Conservation (phyloP, 2,113 vertebrate genomes). For the Brachirus orientalis region DNA sequence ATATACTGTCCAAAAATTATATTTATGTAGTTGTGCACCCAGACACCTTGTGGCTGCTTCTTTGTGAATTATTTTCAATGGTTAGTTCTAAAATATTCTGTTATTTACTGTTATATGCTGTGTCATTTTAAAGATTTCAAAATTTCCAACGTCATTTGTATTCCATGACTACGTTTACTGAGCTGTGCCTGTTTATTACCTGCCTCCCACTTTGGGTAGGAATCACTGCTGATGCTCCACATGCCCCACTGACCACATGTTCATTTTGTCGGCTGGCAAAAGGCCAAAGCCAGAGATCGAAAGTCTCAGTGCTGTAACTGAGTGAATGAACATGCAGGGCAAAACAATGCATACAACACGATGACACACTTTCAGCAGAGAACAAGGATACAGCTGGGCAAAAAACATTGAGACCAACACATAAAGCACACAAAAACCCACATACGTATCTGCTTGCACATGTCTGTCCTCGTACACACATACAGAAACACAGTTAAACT, state of each 20-base stretch:
- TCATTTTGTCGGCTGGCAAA: conserved; percentile 54
- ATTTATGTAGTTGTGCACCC: no score
- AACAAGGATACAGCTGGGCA: not conserved
- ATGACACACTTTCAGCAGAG: not conserved
- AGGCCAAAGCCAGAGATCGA: conserved; percentile 51
- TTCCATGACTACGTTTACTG: not conserved
- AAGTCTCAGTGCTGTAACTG: no score
- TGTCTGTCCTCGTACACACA: conserved; percentile 10
- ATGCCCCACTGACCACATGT: conserved; percentile 30
- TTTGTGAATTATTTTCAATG: no score
- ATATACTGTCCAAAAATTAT: no score
- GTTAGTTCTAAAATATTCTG: no score
- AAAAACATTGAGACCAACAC: not conserved
- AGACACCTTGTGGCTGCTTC: no score
- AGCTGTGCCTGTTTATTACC: not conserved
- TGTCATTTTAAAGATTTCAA: no score
- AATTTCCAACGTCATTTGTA: no score
- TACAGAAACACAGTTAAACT: no score
- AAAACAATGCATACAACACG: not conserved
- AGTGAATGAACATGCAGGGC: conserved; percentile 28
- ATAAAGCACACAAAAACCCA: not conserved
- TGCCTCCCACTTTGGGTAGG: no score
- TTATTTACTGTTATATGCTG: no score
- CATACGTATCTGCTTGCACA: no score
- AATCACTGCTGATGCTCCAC: conserved; percentile 36